phyloP scores from a whole-genome alignment of 1,140 invertebrate genomes.

The Caenorhabditis remanei region DNA sequence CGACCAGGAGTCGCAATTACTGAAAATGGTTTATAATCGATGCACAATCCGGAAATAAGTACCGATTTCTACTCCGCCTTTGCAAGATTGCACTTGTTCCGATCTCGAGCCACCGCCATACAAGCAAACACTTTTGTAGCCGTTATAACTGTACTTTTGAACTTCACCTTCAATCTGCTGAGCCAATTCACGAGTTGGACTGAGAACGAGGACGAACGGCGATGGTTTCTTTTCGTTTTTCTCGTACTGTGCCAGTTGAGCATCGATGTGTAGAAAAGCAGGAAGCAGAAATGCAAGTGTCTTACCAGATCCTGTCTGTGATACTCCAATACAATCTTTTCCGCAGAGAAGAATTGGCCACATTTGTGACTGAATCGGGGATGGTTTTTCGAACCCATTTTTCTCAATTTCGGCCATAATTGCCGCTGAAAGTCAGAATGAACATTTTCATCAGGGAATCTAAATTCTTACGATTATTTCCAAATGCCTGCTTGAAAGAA shows the following conservation, averaged over 20 bases:
- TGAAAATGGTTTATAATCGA: conserved; percentile 52
- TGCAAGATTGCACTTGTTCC: conserved; percentile 86
- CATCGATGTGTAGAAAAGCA: conserved; percentile 93
- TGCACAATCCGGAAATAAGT: conserved; percentile 81
- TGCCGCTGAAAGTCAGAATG: conserved; percentile 14
- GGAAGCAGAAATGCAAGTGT: conserved; percentile 96
- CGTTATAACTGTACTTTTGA: conserved; percentile 86
- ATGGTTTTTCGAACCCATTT: conserved; percentile 59
- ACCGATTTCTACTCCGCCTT: conserved; percentile 91
- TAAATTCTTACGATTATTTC: conserved; percentile 47
- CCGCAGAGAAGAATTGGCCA: conserved; percentile 62
- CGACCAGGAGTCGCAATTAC: conserved; percentile 87
- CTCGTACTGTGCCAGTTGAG: conserved; percentile 81
- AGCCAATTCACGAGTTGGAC: conserved; percentile 92
- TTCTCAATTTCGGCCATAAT: conserved; percentile 58
- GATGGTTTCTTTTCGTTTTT: conserved; percentile 78
- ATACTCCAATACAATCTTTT: conserved; percentile 79
- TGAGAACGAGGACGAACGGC: conserved; percentile 87
- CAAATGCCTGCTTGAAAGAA: conserved; percentile 58
- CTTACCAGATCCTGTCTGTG: conserved; percentile 91
- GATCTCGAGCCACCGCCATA: conserved; percentile 95
- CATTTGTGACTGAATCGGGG: conserved; percentile 60
- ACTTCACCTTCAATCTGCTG: conserved; percentile 95
- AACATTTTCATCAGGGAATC: background rate
- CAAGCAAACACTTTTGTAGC: conserved; percentile 84